Percentiles rank a stretch among this genome's conserved stretches.
Conservation (phyloP, 2,113 vertebrate genomes). For the Thalassoma bifasciatum region DNA sequence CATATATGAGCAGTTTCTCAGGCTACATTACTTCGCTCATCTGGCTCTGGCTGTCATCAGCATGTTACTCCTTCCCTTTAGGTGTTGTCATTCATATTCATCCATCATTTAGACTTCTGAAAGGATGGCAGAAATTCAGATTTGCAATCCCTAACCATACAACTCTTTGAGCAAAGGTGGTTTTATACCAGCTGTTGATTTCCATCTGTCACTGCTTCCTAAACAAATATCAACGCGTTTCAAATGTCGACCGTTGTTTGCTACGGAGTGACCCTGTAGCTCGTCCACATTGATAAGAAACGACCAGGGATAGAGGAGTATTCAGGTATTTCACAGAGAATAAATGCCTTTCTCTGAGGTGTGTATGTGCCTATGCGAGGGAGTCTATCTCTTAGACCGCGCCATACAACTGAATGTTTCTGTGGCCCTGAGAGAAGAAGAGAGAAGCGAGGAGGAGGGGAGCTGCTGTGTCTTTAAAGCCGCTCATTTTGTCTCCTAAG, state of each 20-base stretch:
- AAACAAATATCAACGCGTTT: slow-evolving; percentile 21
- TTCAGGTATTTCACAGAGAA: slow-evolving; percentile 52
- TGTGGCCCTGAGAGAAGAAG: slow-evolving; percentile 71
- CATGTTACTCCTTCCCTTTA: background rate
- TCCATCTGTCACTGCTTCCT: slow-evolving; percentile 29
- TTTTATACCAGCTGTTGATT: slow-evolving; percentile 21
- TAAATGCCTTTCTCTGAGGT: slow-evolving; percentile 63
- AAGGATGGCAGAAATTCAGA: slow-evolving; percentile 1
- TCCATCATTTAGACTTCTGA: background rate
- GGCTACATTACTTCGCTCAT: too few species aligned
- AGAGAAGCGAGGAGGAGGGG: slow-evolving; percentile 44
- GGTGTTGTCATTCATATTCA: background rate
- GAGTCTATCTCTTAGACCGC: slow-evolving; percentile 50
- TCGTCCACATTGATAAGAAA: slow-evolving; percentile 29
- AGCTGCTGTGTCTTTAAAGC: slow-evolving; percentile 64
- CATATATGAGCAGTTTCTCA: too few species aligned
- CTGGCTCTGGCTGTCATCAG: background rate
- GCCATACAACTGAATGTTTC: slow-evolving; percentile 64
- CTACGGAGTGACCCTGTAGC: slow-evolving; percentile 51
- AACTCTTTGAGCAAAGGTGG: too few species aligned
- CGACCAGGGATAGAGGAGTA: slow-evolving; percentile 27
- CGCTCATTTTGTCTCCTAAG: slow-evolving; percentile 65
- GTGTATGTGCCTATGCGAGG: slow-evolving; percentile 42
- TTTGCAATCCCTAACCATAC: background rate
- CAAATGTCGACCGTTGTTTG: slow-evolving; percentile 28